These are phyloP conservation scores for Calliopum simillimum DNA, from an alignment of 2,888 invertebrate species.

Conservation along the genomic window DNA sequence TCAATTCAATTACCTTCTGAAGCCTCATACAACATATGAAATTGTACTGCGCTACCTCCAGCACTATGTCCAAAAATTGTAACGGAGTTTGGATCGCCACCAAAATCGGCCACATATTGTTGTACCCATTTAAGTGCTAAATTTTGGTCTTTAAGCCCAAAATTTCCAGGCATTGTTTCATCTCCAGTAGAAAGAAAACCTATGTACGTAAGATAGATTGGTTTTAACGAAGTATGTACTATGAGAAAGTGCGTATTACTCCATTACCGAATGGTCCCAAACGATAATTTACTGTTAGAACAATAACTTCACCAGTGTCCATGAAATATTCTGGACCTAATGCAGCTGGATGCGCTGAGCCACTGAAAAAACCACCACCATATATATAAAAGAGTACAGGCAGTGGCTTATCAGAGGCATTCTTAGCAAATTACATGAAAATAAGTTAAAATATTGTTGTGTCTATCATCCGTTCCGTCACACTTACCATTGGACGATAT, in stretches of 20 bases:
- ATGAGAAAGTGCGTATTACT: not conserved
- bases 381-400: constrained; percentile 69
- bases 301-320: constrained; percentile 64
- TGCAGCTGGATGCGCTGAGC: constrained; percentile 61
- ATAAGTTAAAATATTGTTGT: not conserved
- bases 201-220: constrained; percentile 32
- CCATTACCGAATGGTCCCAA: constrained; percentile 59
- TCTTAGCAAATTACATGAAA: not conserved
- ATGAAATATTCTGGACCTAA: constrained; percentile 68
- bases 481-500: constrained; percentile 62
- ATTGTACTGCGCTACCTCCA: constrained; percentile 66
- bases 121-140: constrained; percentile 67
- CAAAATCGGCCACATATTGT: constrained; percentile 64
- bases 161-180: constrained; percentile 67
- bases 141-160: constrained; percentile 68
- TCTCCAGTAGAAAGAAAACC: constrained; percentile 68
- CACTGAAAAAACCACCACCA: constrained; percentile 68
- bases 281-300: constrained; percentile 66
- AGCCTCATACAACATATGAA: constrained; percentile 66
- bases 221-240: not conserved
- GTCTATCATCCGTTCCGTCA: not conserved
- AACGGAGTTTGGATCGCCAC: constrained; percentile 64
- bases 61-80: constrained; percentile 69
- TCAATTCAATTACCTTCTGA: constrained; percentile 58
- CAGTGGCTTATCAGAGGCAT: constrained; percentile 31